Evolutionary conservation across 2,888 invertebrate species (phyloP), one percentile per base, ranked within the genome.

Genomic region (Scaptomyza caliginosa): DNA sequence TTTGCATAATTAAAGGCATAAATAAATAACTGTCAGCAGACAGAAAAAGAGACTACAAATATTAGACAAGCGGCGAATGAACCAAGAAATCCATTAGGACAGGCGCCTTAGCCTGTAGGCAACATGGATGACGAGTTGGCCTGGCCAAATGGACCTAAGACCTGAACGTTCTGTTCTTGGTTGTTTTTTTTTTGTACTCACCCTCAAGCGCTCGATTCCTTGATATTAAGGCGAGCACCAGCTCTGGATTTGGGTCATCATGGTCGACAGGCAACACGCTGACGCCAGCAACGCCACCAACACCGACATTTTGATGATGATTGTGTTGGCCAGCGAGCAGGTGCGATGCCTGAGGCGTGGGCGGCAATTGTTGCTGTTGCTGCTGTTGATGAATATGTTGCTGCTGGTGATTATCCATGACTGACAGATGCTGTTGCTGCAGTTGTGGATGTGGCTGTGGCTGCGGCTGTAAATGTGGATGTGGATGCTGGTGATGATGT

Each of bases 181-280:
- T n/a, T n/a, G 51, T 19, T 24, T 13, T 46, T 32, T 34, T 34
- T 51, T 39, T 39, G 58, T 64, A 84, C 93, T 93, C 93, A 97
- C 97, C 97, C 96, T 97, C 97, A 43, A 97, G 93, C 65, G 96
- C 95, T 92, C 97, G 96, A 92, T 97, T 97, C 90, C 96, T 94
- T 34, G 96, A 96, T 66, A 97, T 93, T 57, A 97, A 93, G 10
- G 97, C 96, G 45, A 97, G 93, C 54, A 97, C 93, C 75, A 97
- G 96, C 89, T 97, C 97, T 19, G 96, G 96, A 90, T 95, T 96
- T 65, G 96, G 96, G 86, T 94, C 92, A 78, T 93, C 88, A 50
- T 89, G 89, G 77, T 86, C 87, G 75, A 75, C 85, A 64, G 73
- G 72, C 52, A 57, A 39, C 48, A 60, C 57, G 55, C 63, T 69